Percentiles rank a stretch among this genome's conserved stretches.
phyloP scores from a whole-genome alignment of 1,140 invertebrate genomes.

The Drosophila yakuba region DNA sequence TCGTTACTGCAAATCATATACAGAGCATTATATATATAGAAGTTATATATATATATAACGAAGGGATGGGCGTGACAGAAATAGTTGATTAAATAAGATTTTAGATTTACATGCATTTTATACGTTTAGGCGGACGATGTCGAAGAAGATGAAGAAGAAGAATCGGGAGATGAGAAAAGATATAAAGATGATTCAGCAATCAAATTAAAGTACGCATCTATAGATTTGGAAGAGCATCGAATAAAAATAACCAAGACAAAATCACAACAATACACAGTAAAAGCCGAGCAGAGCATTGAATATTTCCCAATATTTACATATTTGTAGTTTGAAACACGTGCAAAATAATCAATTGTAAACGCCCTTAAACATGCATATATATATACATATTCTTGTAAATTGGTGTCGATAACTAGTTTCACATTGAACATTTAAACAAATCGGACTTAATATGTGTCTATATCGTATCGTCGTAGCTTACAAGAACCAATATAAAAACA shows the following conservation, averaged over 20 bases:
- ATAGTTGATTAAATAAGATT: slow-evolving; percentile 71
- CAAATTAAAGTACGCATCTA: slow-evolving; percentile 10
- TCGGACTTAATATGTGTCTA: slow-evolving; percentile 26
- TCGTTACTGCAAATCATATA: slow-evolving; percentile 33
- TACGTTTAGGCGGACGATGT: slow-evolving; percentile 58
- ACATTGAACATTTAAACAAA: slow-evolving; percentile 15
- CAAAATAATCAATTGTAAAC: slow-evolving; percentile 42
- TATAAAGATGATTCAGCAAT: slow-evolving; percentile 16
- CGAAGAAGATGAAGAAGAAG: slow-evolving; percentile 1
- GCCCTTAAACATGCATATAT: slow-evolving; percentile 9
- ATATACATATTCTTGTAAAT: slow-evolving; percentile 22
- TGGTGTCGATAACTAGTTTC: slow-evolving; percentile 22
- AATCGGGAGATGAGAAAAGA: slow-evolving; percentile 7
- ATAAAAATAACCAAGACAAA: slow-evolving; percentile 9
- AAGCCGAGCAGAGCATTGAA: slow-evolving; percentile 7
- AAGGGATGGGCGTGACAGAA: slow-evolving; percentile 23
- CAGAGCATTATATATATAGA: slow-evolving; percentile 31
- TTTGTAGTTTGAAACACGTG: slow-evolving; percentile 34
- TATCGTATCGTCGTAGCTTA: slow-evolving; percentile 33
- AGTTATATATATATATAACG: slow-evolving; percentile 15
- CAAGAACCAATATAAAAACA: slow-evolving; percentile 2
- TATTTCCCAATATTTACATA: slow-evolving; percentile 36
- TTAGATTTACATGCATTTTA: slow-evolving; percentile 75
- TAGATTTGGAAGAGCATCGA: slow-evolving; percentile 28
- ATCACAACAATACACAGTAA: background rate